Conservation (phyloP, 1,140 invertebrate genomes). For the Drosophila pectinifera region DNA sequence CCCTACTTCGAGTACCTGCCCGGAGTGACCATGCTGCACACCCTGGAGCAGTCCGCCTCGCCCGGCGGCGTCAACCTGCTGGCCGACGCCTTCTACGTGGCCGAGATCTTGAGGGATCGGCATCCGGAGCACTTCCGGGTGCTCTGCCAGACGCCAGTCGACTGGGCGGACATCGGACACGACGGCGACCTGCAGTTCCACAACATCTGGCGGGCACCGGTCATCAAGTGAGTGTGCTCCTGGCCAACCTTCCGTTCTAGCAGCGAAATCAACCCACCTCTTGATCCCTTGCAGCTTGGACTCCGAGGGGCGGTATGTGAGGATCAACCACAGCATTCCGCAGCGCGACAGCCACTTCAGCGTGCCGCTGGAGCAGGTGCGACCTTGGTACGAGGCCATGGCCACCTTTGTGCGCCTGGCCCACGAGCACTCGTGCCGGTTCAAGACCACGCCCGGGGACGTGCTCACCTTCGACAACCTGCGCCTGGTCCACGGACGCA, state of each 20-base stretch:
- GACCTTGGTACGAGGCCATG: constrained; percentile 88
- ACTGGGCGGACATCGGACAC: constrained; percentile 88
- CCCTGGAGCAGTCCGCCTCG: constrained; percentile 87
- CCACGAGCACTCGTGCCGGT: constrained; percentile 86
- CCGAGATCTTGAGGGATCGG: constrained; percentile 86
- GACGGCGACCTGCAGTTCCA: constrained; percentile 87
- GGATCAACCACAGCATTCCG: constrained; percentile 89
- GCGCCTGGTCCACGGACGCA: constrained; percentile 88
- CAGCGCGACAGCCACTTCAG: constrained; percentile 88
- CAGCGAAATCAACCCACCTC: not conserved
- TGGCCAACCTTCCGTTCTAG: not conserved
- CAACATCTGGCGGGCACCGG: constrained; percentile 87
- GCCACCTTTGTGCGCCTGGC: constrained; percentile 86
- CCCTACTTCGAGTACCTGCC: constrained; percentile 91
- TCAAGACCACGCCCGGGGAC: constrained; percentile 88
- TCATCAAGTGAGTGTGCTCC: constrained; percentile 86
- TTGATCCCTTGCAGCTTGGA: constrained; percentile 84
- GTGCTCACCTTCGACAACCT: constrained; percentile 89
- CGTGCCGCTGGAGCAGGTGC: constrained; percentile 87
- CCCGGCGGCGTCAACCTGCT: constrained; percentile 88
- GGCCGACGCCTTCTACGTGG: constrained; percentile 87
- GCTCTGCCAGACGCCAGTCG: constrained; percentile 87
- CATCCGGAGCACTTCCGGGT: constrained; percentile 86
- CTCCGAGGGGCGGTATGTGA: constrained; percentile 85
- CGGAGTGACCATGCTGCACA: constrained; percentile 89